Evolutionary conservation across 2,113 vertebrate species (phyloP).

Genomic region (Galemys pyrenaicus): DNA sequence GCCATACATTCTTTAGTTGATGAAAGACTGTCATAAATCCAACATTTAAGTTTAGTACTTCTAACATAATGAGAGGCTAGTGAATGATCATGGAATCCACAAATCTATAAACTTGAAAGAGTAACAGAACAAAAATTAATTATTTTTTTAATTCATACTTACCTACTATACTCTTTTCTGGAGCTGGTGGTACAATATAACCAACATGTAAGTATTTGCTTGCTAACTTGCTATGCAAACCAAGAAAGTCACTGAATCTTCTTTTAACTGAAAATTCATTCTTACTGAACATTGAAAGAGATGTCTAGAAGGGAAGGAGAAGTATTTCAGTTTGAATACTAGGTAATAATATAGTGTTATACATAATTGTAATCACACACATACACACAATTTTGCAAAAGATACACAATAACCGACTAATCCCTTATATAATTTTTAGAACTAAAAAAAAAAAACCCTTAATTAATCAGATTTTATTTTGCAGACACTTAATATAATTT

Average conservation of each 20-base stretch:
- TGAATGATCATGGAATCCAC: neutral
- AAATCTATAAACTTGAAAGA: neutral
- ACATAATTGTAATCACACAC: neutral
- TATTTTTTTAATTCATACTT: constrained; percentile 79
- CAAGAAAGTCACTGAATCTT: constrained; percentile 98
- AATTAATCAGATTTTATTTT: neutral
- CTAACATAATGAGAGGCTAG: neutral
- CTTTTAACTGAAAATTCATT: constrained; percentile 95
- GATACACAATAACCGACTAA: neutral
- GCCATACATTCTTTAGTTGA: neutral
- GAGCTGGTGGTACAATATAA: constrained; percentile 97
- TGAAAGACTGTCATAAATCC: neutral
- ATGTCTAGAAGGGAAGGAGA: constrained; percentile 88
- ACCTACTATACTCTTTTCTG: constrained; percentile 99
- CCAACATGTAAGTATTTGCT: constrained; percentile 96
- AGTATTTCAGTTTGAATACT: constrained; percentile 58
- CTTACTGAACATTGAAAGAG: constrained; percentile 92
- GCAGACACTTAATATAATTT: constrained; percentile 22
- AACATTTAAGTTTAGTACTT: neutral
- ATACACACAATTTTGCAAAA: neutral
- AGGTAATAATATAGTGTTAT: neutral
- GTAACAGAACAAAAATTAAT: neutral
- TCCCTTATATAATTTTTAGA: neutral
- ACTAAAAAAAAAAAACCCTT: neutral
- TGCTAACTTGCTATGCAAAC: constrained; percentile 96